Conservation (phyloP, 2,888 invertebrate genomes). For the Caenorhabditis zanzibari region DNA sequence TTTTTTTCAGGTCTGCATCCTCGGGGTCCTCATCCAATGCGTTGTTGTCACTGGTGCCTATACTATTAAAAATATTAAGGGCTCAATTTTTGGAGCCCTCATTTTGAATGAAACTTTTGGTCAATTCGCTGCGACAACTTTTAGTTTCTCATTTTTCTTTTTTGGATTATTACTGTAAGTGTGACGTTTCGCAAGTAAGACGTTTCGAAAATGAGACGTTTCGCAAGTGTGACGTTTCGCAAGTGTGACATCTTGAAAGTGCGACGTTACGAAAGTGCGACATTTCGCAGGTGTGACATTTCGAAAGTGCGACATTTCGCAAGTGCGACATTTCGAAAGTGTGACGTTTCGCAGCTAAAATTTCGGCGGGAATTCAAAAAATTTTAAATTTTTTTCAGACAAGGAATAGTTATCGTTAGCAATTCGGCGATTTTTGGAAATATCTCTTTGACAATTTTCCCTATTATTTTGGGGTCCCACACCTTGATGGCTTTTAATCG, state of each 20-base stretch:
- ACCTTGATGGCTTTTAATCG: constrained; percentile 41
- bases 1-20: constrained; percentile 23
- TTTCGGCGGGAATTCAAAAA: not conserved
- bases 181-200: no score
- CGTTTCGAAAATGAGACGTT: no score
- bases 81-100: constrained; percentile 26
- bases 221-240: no score
- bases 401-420: not conserved
- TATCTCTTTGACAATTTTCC: constrained; percentile 28
- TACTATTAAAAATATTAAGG: constrained; percentile 28
- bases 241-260: no score
- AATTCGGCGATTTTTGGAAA: constrained; percentile 34
- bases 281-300: no score
- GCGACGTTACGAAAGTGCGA: no score
- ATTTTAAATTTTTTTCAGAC: constrained; percentile 17
- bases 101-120: constrained; percentile 35
- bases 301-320: no score
- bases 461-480: constrained; percentile 20
- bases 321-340: no score
- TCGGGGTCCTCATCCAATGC: constrained; percentile 14
- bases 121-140: constrained; percentile 23
- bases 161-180: constrained; percentile 25
- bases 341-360: not conserved
- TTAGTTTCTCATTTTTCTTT: constrained; percentile 34
- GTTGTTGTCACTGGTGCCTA: constrained; percentile 20